Percentiles rank a stretch among this genome's conserved stretches.
Conservation (phyloP, 1,140 invertebrate species). For the Euura saliciscinereae region DNA sequence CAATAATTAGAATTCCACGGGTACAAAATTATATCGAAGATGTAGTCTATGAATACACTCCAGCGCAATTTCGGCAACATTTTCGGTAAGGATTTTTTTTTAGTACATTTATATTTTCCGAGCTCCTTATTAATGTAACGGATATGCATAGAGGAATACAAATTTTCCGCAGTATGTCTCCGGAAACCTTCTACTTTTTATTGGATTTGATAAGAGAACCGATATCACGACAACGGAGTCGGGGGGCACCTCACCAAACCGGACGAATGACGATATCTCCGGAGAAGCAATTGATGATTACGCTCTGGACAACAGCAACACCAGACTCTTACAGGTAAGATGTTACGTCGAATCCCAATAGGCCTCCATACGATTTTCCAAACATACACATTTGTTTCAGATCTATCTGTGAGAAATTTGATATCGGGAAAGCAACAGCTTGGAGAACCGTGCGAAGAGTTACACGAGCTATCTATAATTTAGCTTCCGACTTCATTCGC, state of each 20-base stretch:
- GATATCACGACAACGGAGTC: background rate
- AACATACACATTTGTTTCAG: background rate
- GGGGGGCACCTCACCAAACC: too few relatives aligned
- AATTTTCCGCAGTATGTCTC: background rate
- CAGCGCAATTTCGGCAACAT: background rate
- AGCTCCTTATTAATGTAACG: background rate
- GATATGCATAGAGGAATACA: background rate
- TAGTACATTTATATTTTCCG: background rate
- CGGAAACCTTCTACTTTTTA: background rate
- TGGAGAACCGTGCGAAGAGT: background rate
- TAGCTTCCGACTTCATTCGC: conserved; percentile 8
- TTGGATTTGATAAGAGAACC: background rate
- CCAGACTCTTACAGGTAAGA: too few relatives aligned
- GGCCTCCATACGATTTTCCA: background rate
- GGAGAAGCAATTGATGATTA: conserved; percentile 1
- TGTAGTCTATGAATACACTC: background rate
- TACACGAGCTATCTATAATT: background rate
- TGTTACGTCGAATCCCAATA: background rate
- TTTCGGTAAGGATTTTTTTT: conserved; percentile 1
- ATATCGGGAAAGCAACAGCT: background rate
- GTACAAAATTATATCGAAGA: background rate
- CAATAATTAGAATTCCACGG: conserved; percentile 2
- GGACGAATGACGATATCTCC: background rate
- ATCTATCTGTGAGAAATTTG: background rate
- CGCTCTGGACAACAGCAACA: background rate